Evolutionary conservation across 2,888 invertebrate species (phyloP).

Genomic region (Elysia crispata): DNA sequence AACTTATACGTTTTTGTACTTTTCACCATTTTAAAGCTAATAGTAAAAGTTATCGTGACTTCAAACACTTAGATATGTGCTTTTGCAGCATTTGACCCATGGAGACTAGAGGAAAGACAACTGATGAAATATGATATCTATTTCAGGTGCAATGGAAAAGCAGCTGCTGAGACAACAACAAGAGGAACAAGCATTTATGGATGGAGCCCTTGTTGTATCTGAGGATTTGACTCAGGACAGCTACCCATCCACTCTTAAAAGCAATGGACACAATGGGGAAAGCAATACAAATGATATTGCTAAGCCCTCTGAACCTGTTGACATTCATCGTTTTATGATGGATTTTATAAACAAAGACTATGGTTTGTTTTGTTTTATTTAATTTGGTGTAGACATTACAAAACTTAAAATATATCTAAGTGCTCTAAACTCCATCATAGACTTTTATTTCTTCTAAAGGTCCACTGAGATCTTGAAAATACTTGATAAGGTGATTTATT

Average conservation of each 20-base stretch:
- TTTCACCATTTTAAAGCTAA: too few species aligned
- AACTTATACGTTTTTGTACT: too few species aligned
- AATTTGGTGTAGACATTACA: not conserved
- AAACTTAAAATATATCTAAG: too few species aligned
- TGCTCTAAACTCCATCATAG: too few species aligned
- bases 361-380: constrained; percentile 54
- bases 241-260: constrained; percentile 27
- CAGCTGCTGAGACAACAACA: constrained; percentile 61
- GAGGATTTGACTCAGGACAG: constrained; percentile 47
- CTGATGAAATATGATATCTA: too few species aligned
- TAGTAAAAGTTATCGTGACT: too few species aligned
- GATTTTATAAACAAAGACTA: constrained; percentile 67
- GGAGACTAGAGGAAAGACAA: too few species aligned
- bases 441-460: too few species aligned
- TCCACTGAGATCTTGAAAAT: too few species aligned
- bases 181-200: constrained; percentile 55
- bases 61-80: too few species aligned
- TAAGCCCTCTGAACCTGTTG: constrained; percentile 56
- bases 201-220: constrained; percentile 41
- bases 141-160: constrained; percentile 63
- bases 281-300: constrained; percentile 13
- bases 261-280: constrained; percentile 1
- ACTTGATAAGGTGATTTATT: too few species aligned
- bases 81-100: too few species aligned
- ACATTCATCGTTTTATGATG: constrained; percentile 66